phyloP scores from a whole-genome alignment of 92 coral and sea anemone genomes.

The Porites cylindrica region DNA sequence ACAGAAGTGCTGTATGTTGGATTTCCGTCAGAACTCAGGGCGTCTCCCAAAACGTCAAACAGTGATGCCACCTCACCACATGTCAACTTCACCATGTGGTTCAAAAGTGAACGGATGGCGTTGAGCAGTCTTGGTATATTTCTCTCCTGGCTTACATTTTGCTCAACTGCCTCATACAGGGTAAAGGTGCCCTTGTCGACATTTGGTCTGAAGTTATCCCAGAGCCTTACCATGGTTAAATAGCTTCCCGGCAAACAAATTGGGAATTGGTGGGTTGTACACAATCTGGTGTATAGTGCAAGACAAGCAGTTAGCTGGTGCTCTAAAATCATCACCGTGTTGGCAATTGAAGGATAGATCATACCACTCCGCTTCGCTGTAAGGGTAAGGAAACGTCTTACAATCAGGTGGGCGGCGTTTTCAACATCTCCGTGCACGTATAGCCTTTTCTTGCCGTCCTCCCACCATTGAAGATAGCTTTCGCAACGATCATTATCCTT shows the following conservation, averaged over 20 bases:
- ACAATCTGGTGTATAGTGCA: slow-evolving; percentile 62
- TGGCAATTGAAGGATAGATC: slow-evolving; percentile 75
- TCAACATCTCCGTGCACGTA: slow-evolving; percentile 65
- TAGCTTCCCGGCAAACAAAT: slow-evolving; percentile 79
- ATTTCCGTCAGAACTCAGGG: slow-evolving; percentile 2
- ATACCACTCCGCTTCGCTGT: slow-evolving; percentile 63
- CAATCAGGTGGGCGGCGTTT: slow-evolving; percentile 60
- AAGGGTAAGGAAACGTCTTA: slow-evolving; percentile 72
- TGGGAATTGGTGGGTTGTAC: not conserved
- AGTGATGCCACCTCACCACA: slow-evolving; percentile 42
- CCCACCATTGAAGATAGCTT: slow-evolving; percentile 80
- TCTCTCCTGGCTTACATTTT: not conserved
- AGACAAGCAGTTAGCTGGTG: slow-evolving; percentile 78
- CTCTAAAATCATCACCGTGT: slow-evolving; percentile 78
- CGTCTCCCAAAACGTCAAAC: slow-evolving; percentile 70
- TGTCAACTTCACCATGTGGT: slow-evolving; percentile 58
- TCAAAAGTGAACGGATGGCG: slow-evolving; percentile 35
- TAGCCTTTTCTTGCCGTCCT: slow-evolving; percentile 62
- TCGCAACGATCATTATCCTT: slow-evolving; percentile 37
- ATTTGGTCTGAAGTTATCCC: slow-evolving; percentile 60
- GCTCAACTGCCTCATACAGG: slow-evolving; percentile 61
- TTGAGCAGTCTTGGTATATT: slow-evolving; percentile 4
- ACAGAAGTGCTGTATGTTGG: slow-evolving; percentile 2
- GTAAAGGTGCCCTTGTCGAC: slow-evolving; percentile 35
- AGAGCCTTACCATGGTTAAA: slow-evolving; percentile 62